Conservation (phyloP, 2,113 vertebrate genomes). For the Megaptera novaeangliae region DNA sequence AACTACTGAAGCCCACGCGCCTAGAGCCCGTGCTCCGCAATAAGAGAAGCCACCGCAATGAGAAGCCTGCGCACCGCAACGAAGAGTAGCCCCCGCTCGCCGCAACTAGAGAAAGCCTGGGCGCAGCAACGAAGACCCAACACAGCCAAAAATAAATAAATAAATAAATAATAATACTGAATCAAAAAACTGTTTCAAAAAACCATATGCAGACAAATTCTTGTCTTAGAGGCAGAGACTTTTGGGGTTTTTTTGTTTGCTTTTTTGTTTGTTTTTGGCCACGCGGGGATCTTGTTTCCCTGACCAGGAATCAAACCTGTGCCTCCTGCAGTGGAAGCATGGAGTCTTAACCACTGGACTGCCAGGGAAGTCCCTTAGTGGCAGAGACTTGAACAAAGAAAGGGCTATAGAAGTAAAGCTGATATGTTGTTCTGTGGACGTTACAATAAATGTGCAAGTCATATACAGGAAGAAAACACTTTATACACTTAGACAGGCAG, state of each 20-base stretch:
- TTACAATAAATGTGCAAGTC: neutral
- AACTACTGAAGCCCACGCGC: too few relatives aligned
- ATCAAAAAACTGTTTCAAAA: neutral
- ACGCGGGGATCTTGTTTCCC: neutral
- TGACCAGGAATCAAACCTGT: neutral
- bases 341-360: neutral
- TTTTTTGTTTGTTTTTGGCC: neutral
- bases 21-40: too few relatives aligned
- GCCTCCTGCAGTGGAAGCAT: neutral
- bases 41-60: too few relatives aligned
- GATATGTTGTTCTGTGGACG: neutral
- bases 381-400: neutral
- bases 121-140: too few relatives aligned
- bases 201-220: neutral
- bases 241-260: neutral
- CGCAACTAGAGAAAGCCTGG: too few relatives aligned
- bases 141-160: too few relatives aligned
- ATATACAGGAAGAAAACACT: neutral
- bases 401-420: neutral
- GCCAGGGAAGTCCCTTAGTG: neutral
- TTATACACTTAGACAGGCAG: neutral
- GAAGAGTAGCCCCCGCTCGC: too few relatives aligned
- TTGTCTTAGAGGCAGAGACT: neutral
- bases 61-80: too few relatives aligned
- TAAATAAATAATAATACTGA: neutral